These are phyloP conservation scores for Odontomachus brunneus DNA, from an alignment of 1,140 invertebrate genomes.

Conservation along the genomic window DNA sequence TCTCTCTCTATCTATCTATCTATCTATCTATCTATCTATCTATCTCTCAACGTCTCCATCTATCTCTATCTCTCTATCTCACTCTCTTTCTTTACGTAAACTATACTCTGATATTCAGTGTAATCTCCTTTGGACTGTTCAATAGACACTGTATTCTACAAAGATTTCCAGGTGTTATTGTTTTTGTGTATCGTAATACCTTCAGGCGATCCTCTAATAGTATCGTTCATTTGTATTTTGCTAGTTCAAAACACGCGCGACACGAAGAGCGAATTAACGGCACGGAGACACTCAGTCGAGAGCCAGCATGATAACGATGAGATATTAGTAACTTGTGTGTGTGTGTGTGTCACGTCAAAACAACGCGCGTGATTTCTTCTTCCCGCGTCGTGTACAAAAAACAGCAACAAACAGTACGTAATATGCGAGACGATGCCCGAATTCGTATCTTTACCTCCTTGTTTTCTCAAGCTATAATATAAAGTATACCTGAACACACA, in stretches of 20 bases:
- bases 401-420: too few relatives aligned
- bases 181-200: constrained; percentile 68
- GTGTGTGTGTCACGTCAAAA: constrained; percentile 1
- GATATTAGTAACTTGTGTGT: background rate
- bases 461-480: too few relatives aligned
- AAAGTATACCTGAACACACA: too few relatives aligned
- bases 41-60: too few relatives aligned
- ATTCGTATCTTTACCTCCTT: background rate
- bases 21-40: constrained; percentile 21
- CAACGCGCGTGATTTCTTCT: background rate
- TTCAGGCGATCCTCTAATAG: constrained; percentile 50
- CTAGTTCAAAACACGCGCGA: background rate
- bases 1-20: constrained; percentile 21
- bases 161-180: constrained; percentile 61
- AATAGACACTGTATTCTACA: constrained; percentile 65
- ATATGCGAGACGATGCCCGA: too few relatives aligned
- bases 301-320: constrained; percentile 23
- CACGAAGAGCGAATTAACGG: background rate
- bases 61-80: too few relatives aligned
- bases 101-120: constrained; percentile 66
- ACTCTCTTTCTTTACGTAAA: constrained; percentile 62
- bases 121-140: constrained; percentile 62
- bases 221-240: constrained; percentile 20
- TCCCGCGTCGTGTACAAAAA: too few relatives aligned
- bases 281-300: constrained; percentile 1